Conservation (phyloP, 2,113 vertebrate genomes). For the Tupaia tana region DNA sequence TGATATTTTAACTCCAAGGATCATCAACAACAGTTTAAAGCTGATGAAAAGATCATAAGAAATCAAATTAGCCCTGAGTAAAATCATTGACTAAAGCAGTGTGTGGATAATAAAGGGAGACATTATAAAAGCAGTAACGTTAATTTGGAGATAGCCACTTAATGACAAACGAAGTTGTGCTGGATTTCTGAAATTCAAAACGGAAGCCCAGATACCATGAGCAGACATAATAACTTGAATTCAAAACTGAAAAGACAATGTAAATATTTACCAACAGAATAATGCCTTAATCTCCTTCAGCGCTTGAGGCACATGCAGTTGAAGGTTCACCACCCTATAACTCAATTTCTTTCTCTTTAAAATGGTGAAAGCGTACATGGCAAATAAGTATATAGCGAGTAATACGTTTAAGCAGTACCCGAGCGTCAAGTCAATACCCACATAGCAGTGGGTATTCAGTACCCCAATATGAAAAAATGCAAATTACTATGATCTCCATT, state of each 20-base stretch:
- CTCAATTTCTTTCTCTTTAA: neutral
- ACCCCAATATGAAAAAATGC: neutral
- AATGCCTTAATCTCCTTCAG: neutral
- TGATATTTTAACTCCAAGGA: neutral
- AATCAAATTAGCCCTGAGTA: neutral
- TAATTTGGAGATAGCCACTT: neutral
- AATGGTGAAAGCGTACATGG: neutral
- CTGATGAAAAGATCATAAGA: neutral
- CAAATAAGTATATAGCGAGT: neutral
- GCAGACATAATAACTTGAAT: neutral
- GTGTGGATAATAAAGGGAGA: neutral
- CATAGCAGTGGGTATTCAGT: neutral
- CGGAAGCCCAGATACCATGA: neutral
- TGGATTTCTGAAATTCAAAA: slow-evolving; percentile 15
- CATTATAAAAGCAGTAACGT: neutral
- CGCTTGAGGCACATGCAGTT: neutral
- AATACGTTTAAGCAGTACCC: no score
- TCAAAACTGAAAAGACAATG: neutral
- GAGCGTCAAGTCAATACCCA: neutral
- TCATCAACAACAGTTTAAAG: neutral
- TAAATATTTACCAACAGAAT: neutral
- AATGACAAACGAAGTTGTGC: neutral
- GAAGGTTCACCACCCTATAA: neutral
- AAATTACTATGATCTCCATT: neutral
- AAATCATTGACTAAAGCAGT: neutral